phyloP scores from a whole-genome alignment of 2,113 vertebrate genomes.

The Gadus chalcogrammus region DNA sequence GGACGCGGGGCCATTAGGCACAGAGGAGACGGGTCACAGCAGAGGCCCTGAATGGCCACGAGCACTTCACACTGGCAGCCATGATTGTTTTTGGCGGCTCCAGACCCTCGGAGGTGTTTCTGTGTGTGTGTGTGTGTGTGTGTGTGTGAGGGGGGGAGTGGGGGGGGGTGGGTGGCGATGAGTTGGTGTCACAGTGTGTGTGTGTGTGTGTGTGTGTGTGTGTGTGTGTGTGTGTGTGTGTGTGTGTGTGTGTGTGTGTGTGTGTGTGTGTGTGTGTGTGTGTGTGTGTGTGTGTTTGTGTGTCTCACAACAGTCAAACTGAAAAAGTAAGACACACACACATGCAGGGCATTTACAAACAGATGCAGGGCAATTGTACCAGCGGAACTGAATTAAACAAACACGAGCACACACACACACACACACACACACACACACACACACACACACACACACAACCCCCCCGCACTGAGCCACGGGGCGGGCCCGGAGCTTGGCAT shows the following conservation, averaged over 20 bases:
- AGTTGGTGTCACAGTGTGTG: no score
- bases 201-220: neutral
- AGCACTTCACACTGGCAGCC: no score
- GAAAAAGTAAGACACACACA: constrained; percentile 67
- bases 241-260: constrained; percentile 4
- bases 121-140: no score
- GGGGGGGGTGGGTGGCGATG: no score
- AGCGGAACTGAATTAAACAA: constrained; percentile 59
- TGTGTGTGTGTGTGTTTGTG: constrained; percentile 33
- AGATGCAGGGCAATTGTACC: constrained; percentile 61
- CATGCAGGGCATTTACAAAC: constrained; percentile 63
- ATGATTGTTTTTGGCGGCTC: no score
- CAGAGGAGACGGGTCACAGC: no score
- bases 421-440: constrained; percentile 45
- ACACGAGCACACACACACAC: constrained; percentile 42
- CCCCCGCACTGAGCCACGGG: neutral
- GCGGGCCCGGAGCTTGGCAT: constrained; percentile 58
- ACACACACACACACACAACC: no score
- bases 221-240: neutral
- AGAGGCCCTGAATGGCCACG: no score
- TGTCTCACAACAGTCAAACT: constrained; percentile 47
- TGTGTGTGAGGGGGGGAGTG: no score
- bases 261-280: constrained; percentile 18
- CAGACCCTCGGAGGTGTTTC: no score
- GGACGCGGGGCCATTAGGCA: no score